Evolutionary conservation across 2,113 vertebrate genomes (phyloP).

Genomic region (Alethe diademata): DNA sequence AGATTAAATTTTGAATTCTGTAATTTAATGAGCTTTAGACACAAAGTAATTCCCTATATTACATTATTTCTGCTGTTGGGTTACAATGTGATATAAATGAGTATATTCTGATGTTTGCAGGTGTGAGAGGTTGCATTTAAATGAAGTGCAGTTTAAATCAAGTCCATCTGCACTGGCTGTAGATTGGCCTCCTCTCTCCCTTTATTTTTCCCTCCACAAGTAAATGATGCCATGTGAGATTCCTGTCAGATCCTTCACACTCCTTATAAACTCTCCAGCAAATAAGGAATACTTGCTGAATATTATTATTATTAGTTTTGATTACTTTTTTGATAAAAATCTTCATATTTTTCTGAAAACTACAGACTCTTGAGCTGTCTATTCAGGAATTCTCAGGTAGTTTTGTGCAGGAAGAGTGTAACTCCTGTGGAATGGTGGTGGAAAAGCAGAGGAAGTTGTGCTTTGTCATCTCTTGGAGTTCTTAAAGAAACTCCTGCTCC

Average conservation of each 20-base stretch:
- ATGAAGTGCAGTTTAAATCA: not conserved
- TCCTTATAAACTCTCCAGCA: not conserved
- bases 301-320: not conserved
- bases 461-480: not conserved
- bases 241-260: not conserved
- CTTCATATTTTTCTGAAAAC: not conserved
- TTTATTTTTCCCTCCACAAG: not conserved
- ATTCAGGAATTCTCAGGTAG: not conserved
- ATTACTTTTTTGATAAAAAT: not conserved
- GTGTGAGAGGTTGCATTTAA: not conserved
- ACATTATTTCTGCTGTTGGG: not conserved
- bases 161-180: not conserved
- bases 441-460: rapidly evolving
- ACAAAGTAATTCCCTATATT: not conserved
- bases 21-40: not conserved
- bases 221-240: not conserved
- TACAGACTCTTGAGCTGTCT: rapidly evolving
- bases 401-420: not conserved
- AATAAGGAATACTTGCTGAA: not conserved
- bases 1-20: not conserved
- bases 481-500: not conserved
- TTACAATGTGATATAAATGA: not conserved
- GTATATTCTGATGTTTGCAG: not conserved
- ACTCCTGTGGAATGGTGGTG: not conserved
- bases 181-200: not conserved